These are phyloP conservation scores for Sanderia malayensis DNA, from an alignment of 30 jellyfish, hydroid and myxozoan genomes.

Conservation along the genomic window DNA sequence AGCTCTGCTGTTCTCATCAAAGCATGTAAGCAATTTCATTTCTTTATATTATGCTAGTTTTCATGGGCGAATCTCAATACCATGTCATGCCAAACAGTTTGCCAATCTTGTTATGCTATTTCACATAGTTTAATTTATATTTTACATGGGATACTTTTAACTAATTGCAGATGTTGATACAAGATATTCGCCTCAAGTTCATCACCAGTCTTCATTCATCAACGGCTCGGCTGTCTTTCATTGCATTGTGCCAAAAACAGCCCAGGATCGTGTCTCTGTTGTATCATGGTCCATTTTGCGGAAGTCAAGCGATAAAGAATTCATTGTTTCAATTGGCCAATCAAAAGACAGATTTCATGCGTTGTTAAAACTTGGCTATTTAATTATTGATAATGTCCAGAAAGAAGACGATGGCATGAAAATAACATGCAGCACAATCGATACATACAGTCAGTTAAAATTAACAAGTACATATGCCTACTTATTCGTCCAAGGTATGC, in stretches of 20 bases:
- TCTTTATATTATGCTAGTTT: too few relatives aligned
- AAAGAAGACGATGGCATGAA: slow-evolving; percentile 50
- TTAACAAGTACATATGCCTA: slow-evolving; percentile 60
- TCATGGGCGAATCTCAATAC: too few relatives aligned
- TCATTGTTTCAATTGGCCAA: slow-evolving; percentile 36
- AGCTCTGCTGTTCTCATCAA: slow-evolving; percentile 53
- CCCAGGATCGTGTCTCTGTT: slow-evolving; percentile 32
- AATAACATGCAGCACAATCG: slow-evolving; percentile 62
- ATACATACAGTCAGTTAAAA: slow-evolving; percentile 46
- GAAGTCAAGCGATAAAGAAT: slow-evolving; percentile 36
- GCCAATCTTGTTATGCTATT: too few relatives aligned
- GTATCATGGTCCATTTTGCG: slow-evolving; percentile 71
- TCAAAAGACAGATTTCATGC: slow-evolving; percentile 63
- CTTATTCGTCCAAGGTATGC: slow-evolving; percentile 62
- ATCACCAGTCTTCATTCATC: slow-evolving; percentile 63
- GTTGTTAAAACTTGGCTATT: slow-evolving; percentile 39
- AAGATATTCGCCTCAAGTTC: slow-evolving; percentile 77
- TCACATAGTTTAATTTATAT: too few relatives aligned
- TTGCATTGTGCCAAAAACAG: slow-evolving; percentile 59
- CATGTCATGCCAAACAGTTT: too few relatives aligned
- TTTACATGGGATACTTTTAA: too few relatives aligned
- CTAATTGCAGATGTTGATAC: slow-evolving; percentile 71
- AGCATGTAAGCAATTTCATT: slow-evolving; percentile 61
- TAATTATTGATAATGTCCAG: slow-evolving; percentile 48
- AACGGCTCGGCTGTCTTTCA: slow-evolving; percentile 80